Conservation (phyloP, 2,797 vertebrate species). For the Tangara arthus region DNA sequence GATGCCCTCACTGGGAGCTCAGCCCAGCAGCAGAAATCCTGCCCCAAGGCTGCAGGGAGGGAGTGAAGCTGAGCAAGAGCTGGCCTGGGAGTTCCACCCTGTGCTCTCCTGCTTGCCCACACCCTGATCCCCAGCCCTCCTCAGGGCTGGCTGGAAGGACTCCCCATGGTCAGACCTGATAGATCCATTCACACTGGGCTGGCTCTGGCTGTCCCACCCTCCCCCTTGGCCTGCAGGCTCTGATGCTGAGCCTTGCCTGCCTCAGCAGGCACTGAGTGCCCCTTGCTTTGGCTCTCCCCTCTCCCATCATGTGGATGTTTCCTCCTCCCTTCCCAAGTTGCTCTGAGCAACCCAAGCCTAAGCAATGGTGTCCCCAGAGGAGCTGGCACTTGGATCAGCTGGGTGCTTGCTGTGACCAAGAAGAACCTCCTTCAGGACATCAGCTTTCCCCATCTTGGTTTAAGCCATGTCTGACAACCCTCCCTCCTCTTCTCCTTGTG, state of each 20-base stretch:
- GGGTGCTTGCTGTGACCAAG: background rate
- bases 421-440: background rate
- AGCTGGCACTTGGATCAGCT: background rate
- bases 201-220: background rate
- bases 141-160: background rate
- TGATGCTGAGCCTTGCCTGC: background rate
- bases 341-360: background rate
- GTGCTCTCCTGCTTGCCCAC: background rate
- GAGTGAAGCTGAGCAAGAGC: background rate
- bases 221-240: fast-evolving
- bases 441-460: background rate
- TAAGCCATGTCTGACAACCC: background rate
- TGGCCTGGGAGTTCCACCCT: fast-evolving
- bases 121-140: background rate
- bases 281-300: background rate
- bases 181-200: background rate
- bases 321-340: background rate
- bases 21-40: background rate
- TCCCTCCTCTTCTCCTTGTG: background rate
- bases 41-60: background rate
- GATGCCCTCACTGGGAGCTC: fast-evolving
- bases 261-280: background rate
- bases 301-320: background rate
- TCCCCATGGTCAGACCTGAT: background rate
- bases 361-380: background rate